Base-by-base conservation (phyloP, 2,113 vertebrate species). In the Puffinus mauretanicus region DNA sequence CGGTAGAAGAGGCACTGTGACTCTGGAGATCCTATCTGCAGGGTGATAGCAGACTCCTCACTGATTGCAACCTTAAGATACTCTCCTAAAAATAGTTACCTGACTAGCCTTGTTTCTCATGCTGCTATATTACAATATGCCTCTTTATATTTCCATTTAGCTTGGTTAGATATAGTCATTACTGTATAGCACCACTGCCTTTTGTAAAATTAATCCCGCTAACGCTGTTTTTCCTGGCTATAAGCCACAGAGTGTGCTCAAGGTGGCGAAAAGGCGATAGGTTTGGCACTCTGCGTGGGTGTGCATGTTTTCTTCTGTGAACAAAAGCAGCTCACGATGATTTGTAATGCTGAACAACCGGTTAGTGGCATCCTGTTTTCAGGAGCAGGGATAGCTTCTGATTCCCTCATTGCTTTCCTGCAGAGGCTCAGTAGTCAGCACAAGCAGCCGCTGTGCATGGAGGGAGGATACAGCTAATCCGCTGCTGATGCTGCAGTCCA, bases 381-480 rank as follows among this genome's bases (percentile, higher is more conserved):
- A 73, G 46, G 9, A 24, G 1, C 30, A 27, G 9, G 17, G 30
- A 25, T 32, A 51, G 3, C 32, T 86, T 77, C n/a, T 49, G 20
- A 73, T 30, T 70, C 8, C 20, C 21, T 70, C 47, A 16, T 2
- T 15, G 8, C 11, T 69, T 42, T 82, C 29, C n/a, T 82, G 42
- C n/a, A n/a, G 38, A 32, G 38, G 7, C 34, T 13, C 14, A 78
- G 34, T 15, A 36, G 40, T 16, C 42, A 67, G 29, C 25, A 29
- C 32, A 25, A 64, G 75, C 1, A 2, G 19, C n/a, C 57, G 49
- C 40, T 1, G 0, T 40, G 12, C 27, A 6, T 4, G 54, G 40
- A 24, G 18, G 19, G 34, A 57, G 7, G 10, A 40, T 27, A 14
- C 10, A 30, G 7, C 10, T 73, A 40, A 40, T 40, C 40, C 40